phyloP scores from a whole-genome alignment of 2,888 invertebrate species.

The Harpagoxenus sublaevis region DNA sequence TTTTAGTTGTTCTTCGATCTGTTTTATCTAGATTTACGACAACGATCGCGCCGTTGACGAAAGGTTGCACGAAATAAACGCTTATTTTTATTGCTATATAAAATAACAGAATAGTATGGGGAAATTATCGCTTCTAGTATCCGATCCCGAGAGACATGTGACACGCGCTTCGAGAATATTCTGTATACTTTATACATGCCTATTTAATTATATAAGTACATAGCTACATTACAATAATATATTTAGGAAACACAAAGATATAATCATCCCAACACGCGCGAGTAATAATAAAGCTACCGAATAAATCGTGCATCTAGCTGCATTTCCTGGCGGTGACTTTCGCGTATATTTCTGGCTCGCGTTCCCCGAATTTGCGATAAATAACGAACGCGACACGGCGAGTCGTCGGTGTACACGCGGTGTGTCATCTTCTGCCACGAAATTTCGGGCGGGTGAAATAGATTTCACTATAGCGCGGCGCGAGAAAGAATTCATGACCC shows the following conservation, averaged over 20 bases:
- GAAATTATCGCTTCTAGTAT: background rate
- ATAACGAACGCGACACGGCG: slow-evolving; percentile 50
- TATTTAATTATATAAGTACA: background rate
- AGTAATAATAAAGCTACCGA: background rate
- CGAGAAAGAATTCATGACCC: slow-evolving; percentile 30
- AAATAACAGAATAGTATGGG: background rate
- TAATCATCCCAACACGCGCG: background rate
- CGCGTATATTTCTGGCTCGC: slow-evolving; percentile 55
- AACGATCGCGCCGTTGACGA: background rate
- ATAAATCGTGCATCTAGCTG: slow-evolving; percentile 13
- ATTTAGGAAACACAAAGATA: background rate
- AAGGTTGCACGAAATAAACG: background rate
- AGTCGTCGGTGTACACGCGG: background rate
- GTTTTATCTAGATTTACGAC: slow-evolving; percentile 15
- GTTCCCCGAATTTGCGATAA: slow-evolving; percentile 61
- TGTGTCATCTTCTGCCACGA: slow-evolving; percentile 30
- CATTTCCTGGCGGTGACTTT: slow-evolving; percentile 20
- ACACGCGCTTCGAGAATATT: background rate
- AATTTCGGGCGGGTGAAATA: slow-evolving; percentile 4
- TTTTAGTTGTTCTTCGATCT: slow-evolving; percentile 15
- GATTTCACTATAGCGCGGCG: slow-evolving; percentile 21
- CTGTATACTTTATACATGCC: background rate
- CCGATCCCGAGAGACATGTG: background rate
- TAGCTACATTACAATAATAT: background rate
- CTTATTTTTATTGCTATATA: background rate